Evolutionary conservation across 2,888 invertebrate genomes (phyloP), one percentile per base, ranked within the genome.

Genomic region (Leptopilina drosophilae): DNA sequence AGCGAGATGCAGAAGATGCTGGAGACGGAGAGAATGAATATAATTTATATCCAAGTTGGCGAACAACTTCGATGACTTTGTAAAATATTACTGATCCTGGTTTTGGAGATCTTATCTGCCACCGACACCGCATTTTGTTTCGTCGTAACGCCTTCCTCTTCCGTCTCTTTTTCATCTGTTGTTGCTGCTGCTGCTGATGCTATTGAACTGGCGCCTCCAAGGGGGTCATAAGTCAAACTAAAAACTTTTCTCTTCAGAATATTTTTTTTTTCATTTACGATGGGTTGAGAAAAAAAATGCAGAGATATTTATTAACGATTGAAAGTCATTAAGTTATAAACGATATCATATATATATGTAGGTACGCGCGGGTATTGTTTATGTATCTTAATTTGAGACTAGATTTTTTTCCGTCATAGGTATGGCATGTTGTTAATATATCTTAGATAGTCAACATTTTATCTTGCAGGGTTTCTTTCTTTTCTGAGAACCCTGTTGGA

Each of bases 1-100:
- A 69, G 73, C 56, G n/a, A 40, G 73, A 59, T 56, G n/a, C 53
- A 56, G 73, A 77, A 81, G 82, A 84, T 80, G 65, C 81, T 77
- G 79, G 84, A 73, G 73, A 73, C 56, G 53, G 9, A 73, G 73
- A 73, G 40, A 5, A 26, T 40, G 56, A 73, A 85, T 84, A 87
- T 90, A 89, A 90, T 90, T 90, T 90, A 90, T 90, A 87, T 90
- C 88, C 83, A 90, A 89, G 88, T 90, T 88, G 88, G 89, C 88
- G 88, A 87, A 88, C 86, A 90, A 89, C 90, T 90, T 90, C 89
- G 90, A 90, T 90, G 90, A 90, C 90, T 90, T 88, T 87, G 89
- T 90, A 88, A 90, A 90, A 90, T 90, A 90, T 90, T 88, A 88
- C 89, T 85, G 90, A 89, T 90, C 85, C 88, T 84, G 83, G 86